These are phyloP conservation scores for Gallirallus australis DNA, from an alignment of 2,797 vertebrate genomes.

Conservation along the genomic window DNA sequence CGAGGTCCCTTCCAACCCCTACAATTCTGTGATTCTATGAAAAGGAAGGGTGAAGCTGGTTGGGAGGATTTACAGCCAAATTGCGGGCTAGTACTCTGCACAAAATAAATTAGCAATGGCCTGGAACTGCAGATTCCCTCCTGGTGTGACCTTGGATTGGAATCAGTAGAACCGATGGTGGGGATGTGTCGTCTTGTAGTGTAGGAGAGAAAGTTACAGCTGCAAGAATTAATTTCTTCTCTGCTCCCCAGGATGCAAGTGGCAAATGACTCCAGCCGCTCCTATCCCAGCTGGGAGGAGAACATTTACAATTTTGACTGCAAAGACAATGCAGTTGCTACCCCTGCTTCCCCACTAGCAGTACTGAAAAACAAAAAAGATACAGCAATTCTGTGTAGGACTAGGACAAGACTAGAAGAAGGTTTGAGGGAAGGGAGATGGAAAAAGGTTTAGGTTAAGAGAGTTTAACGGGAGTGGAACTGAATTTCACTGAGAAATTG, in stretches of 20 bases:
- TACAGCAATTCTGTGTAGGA: not conserved
- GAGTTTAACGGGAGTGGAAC: not conserved
- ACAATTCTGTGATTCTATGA: too few relatives aligned
- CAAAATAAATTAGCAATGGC: not conserved
- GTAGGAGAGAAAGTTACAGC: not conserved
- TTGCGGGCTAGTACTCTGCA: not conserved
- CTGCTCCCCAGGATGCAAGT: not conserved
- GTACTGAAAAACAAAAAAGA: not conserved
- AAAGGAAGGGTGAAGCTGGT: not conserved
- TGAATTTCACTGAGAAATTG: not conserved
- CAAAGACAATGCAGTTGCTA: not conserved
- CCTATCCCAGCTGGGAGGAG: not conserved
- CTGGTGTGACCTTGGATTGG: slow-evolving; percentile 11
- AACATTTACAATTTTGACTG: not conserved
- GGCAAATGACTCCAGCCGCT: not conserved
- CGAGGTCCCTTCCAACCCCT: too few relatives aligned
- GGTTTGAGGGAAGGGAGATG: not conserved
- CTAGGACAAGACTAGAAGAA: not conserved
- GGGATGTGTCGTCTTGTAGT: not conserved
- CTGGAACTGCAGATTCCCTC: slow-evolving; percentile 12
- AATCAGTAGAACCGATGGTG: not conserved
- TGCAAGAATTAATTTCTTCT: slow-evolving; percentile 4
- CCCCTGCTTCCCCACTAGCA: not conserved
- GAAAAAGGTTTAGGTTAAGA: not conserved
- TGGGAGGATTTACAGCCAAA: not conserved